Conservation (phyloP, 2,888 invertebrate species). For the Halictus quadricinctus region DNA sequence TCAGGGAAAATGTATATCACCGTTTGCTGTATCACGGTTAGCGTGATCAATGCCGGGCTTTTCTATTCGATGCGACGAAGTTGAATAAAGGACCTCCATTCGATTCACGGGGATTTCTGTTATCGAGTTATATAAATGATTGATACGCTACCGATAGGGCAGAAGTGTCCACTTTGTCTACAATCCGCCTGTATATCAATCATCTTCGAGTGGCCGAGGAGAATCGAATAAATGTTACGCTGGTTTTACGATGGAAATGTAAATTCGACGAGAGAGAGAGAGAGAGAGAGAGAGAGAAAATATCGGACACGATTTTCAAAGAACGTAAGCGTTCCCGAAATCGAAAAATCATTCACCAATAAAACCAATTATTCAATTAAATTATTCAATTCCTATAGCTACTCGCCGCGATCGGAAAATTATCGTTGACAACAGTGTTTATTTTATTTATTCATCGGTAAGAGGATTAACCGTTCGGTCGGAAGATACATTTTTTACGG, state of each 20-base stretch:
- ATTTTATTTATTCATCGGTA: neutral
- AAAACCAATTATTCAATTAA: neutral
- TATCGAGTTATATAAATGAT: conserved; percentile 44
- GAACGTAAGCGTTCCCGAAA: neutral
- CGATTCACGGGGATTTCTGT: conserved; percentile 14
- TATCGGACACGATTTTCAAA: neutral
- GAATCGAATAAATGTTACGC: conserved; percentile 28
- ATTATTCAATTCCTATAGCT: neutral
- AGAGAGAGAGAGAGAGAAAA: neutral
- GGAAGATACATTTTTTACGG: neutral
- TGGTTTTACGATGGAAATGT: neutral
- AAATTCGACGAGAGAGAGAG: conserved; percentile 4
- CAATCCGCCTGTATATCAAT: conserved; percentile 40
- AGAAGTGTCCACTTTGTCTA: conserved; percentile 42
- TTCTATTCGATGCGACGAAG: neutral
- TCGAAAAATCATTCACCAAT: neutral
- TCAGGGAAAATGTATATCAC: neutral
- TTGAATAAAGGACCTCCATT: conserved; percentile 9
- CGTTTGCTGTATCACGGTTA: neutral
- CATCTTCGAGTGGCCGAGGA: conserved; percentile 19
- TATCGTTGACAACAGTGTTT: neutral
- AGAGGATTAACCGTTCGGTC: neutral
- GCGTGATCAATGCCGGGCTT: neutral
- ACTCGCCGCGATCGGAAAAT: neutral
- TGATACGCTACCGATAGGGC: conserved; percentile 41